phyloP scores from a whole-genome alignment of 2,888 invertebrate genomes.

The Cryptus viduatorius region DNA sequence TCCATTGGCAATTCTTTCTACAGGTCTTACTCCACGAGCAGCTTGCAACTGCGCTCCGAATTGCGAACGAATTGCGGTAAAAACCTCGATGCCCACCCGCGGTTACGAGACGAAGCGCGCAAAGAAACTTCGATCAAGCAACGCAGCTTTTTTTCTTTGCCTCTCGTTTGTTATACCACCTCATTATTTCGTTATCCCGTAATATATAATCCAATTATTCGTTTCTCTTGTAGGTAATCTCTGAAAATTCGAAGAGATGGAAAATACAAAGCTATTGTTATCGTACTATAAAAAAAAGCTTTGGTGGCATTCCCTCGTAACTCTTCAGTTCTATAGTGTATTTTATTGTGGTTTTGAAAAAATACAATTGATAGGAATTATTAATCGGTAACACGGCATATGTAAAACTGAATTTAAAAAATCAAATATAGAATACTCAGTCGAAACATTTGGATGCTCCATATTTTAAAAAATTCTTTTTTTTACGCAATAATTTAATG shows the following conservation, averaged over 20 bases:
- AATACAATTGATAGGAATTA: too few relatives aligned
- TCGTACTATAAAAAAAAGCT: too few relatives aligned
- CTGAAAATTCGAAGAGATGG: too few relatives aligned
- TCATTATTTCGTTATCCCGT: not conserved
- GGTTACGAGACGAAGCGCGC: not conserved
- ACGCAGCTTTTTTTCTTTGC: not conserved
- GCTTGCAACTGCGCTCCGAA: not conserved
- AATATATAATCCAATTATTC: too few relatives aligned
- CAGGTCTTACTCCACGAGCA: not conserved
- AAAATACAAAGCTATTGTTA: too few relatives aligned
- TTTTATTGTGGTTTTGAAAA: too few relatives aligned
- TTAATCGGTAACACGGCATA: too few relatives aligned
- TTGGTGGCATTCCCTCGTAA: too few relatives aligned
- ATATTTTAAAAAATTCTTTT: not conserved
- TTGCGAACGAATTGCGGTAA: constrained; percentile 4
- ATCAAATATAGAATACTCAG: not conserved
- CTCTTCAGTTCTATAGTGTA: too few relatives aligned
- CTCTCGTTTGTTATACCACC: not conserved
- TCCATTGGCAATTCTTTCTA: not conserved
- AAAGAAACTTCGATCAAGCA: not conserved
- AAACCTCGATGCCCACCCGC: not conserved
- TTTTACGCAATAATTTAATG: too few relatives aligned
- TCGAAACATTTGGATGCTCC: not conserved
- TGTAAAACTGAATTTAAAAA: too few relatives aligned
- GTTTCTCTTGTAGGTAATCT: too few relatives aligned